These are phyloP conservation scores for Dasysyrphus albostriatus DNA, from an alignment of 2,888 invertebrate genomes.

Conservation along the genomic window DNA sequence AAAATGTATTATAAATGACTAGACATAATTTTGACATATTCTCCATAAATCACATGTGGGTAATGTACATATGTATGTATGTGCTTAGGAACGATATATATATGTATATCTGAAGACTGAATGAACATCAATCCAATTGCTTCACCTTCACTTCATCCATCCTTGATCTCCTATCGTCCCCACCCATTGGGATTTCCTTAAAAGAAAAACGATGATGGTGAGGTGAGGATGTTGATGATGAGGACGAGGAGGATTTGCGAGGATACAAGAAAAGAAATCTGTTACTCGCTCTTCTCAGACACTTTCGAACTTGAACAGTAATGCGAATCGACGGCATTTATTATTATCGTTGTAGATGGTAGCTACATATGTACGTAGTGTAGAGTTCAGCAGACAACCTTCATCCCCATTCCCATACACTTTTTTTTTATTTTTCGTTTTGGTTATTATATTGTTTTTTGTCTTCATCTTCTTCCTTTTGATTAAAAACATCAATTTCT, in stretches of 20 bases:
- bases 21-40: constrained; percentile 63
- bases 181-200: constrained; percentile 57
- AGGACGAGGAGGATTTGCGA: constrained; percentile 19
- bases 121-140: constrained; percentile 51
- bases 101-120: constrained; percentile 54
- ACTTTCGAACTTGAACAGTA: constrained; percentile 69
- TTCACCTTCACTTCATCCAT: constrained; percentile 31
- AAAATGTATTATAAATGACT: constrained; percentile 62
- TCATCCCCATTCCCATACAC: constrained; percentile 71
- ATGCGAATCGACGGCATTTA: constrained; percentile 62
- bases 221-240: neutral
- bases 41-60: constrained; percentile 66
- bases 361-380: constrained; percentile 21
- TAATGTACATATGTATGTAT: neutral
- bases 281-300: constrained; percentile 60
- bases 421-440: constrained; percentile 42
- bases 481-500: constrained; percentile 62
- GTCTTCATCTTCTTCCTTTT: constrained; percentile 53
- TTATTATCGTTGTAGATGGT: constrained; percentile 13
- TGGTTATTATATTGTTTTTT: constrained; percentile 55
- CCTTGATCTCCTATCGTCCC: neutral
- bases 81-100: neutral
- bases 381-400: constrained; percentile 75
- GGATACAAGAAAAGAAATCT: constrained; percentile 35
- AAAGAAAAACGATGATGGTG: constrained; percentile 1